Percentiles rank a stretch among this genome's conserved stretches.
These are phyloP conservation scores for Illadopsis cleaveri DNA, from an alignment of 2,113 vertebrate species.

Conservation along the genomic window DNA sequence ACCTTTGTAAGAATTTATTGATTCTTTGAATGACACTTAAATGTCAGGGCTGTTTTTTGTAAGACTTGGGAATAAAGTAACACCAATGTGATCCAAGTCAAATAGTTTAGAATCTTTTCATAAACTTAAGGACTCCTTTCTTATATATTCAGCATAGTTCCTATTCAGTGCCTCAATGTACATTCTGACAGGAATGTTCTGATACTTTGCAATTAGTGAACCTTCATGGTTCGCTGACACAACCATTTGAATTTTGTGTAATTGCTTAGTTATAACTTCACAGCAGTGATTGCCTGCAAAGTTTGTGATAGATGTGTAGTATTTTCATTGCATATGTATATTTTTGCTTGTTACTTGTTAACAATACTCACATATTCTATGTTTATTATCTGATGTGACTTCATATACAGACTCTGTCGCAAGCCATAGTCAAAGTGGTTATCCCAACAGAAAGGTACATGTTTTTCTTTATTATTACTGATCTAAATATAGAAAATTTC, in stretches of 20 bases:
- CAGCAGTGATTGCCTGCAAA: constrained; percentile 86
- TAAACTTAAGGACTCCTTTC: constrained; percentile 74
- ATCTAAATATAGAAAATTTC: constrained; percentile 96
- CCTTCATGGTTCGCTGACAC: constrained; percentile 77
- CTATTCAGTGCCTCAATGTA: constrained; percentile 75
- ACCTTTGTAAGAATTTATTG: constrained; percentile 69
- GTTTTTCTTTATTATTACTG: constrained; percentile 99
- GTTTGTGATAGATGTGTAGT: constrained; percentile 88
- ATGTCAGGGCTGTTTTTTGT: constrained; percentile 70
- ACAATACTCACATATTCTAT: constrained; percentile 99
- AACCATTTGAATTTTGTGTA: constrained; percentile 78
- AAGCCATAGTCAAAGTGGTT: constrained; percentile 99
- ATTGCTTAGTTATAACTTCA: constrained; percentile 85
- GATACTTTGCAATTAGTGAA: constrained; percentile 78
- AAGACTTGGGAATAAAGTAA: constrained; percentile 79
- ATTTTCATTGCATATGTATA: constrained; percentile 98
- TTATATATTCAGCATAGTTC: constrained; percentile 76
- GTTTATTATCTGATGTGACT: constrained; percentile 99
- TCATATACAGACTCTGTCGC: constrained; percentile 99
- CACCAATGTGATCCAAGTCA: constrained; percentile 63
- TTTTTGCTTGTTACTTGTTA: constrained; percentile 99
- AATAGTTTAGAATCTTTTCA: constrained; percentile 67
- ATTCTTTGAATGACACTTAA: constrained; percentile 74
- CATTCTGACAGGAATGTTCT: constrained; percentile 81
- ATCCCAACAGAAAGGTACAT: constrained; percentile 99